Conservation (phyloP, 2,113 vertebrate species). For the Onychostoma macrolepis region DNA sequence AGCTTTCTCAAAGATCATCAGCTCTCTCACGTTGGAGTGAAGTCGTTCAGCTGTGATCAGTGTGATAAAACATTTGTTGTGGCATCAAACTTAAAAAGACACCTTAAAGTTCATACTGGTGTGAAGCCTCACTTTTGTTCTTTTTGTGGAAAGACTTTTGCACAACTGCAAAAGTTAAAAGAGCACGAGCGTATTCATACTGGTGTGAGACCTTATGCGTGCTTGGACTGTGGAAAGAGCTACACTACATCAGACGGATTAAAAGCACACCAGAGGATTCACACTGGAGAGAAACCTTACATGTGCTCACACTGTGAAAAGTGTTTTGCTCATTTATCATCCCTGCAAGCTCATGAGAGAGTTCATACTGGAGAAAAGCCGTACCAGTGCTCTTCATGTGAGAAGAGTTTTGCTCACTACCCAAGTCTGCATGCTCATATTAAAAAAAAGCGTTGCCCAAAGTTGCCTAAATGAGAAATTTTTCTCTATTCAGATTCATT, state of each 20-base stretch:
- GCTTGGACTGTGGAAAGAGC: neutral
- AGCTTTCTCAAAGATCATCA: neutral
- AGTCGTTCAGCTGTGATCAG: neutral
- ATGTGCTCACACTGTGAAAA: neutral
- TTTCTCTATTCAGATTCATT: neutral
- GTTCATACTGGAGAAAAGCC: neutral
- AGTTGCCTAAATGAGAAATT: neutral
- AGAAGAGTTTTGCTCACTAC: neutral
- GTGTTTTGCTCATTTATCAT: neutral
- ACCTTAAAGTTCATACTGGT: neutral
- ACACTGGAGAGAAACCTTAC: slow-evolving; percentile 4
- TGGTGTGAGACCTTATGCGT: neutral
- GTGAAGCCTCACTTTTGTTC: neutral
- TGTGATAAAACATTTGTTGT: slow-evolving; percentile 39
- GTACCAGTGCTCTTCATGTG: neutral
- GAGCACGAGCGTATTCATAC: neutral
- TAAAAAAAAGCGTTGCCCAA: neutral
- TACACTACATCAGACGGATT: neutral
- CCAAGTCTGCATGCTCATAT: neutral
- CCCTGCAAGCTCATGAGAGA: neutral
- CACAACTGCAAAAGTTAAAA: neutral
- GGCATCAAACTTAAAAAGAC: neutral
- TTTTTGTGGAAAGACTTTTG: neutral
- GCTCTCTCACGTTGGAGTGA: neutral
- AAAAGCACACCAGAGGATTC: neutral